Conservation (phyloP, 2,888 invertebrate species). For the Osmoderma eremita region DNA sequence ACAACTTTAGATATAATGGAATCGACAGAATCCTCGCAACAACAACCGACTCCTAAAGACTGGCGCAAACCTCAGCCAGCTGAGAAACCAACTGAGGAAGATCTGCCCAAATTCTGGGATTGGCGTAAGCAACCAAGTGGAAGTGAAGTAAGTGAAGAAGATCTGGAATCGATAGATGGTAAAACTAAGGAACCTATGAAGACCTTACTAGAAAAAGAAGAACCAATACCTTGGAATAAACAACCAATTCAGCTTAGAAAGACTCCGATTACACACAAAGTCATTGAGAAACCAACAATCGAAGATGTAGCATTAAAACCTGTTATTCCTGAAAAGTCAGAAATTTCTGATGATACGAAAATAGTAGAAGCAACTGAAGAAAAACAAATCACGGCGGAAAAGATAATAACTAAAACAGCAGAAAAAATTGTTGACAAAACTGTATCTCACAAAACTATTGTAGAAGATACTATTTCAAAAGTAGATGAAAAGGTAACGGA, state of each 20-base stretch:
- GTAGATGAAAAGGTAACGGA: slow-evolving; percentile 41
- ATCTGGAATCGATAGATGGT: slow-evolving; percentile 25
- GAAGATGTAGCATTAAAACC: slow-evolving; percentile 66
- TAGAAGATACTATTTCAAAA: slow-evolving; percentile 43
- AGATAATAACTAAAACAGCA: slow-evolving; percentile 48
- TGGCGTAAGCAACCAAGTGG: slow-evolving; percentile 43
- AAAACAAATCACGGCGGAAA: slow-evolving; percentile 41
- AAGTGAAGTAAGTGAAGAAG: slow-evolving; percentile 33
- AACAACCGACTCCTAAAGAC: slow-evolving; percentile 42
- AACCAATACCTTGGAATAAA: slow-evolving; percentile 70
- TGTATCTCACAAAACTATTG: slow-evolving; percentile 7
- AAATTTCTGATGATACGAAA: slow-evolving; percentile 19
- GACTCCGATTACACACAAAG: slow-evolving; percentile 55
- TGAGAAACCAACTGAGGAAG: slow-evolving; percentile 34
- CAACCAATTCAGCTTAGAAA: slow-evolving; percentile 69
- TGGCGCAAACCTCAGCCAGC: slow-evolving; percentile 46
- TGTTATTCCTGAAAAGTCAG: slow-evolving; percentile 55
- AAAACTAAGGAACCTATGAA: slow-evolving; percentile 42
- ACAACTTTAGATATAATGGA: slow-evolving; percentile 52
- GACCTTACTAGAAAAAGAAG: slow-evolving; percentile 48
- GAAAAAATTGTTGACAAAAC: slow-evolving; percentile 45
- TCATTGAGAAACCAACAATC: slow-evolving; percentile 64
- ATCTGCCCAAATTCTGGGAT: slow-evolving; percentile 39
- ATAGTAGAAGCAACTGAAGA: slow-evolving; percentile 39
- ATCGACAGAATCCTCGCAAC: slow-evolving; percentile 42